Evolutionary conservation across 2,797 vertebrate species (phyloP).

Genomic region (Intellagama lesueurii): DNA sequence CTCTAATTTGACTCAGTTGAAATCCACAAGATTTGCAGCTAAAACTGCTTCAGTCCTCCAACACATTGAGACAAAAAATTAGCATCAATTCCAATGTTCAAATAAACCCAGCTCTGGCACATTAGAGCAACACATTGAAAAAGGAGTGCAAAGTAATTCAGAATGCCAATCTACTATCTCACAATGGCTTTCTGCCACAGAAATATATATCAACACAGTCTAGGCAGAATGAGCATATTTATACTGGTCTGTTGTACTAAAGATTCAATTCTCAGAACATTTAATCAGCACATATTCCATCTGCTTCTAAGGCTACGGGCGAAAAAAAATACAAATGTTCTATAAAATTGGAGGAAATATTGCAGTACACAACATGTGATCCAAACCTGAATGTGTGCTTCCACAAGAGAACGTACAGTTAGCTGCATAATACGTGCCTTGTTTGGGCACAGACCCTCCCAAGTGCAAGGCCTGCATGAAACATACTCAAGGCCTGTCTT

Average conservation of each 20-base stretch:
- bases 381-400: neutral
- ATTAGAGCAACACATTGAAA: neutral
- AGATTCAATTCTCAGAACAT: neutral
- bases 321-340: neutral
- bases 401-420: neutral
- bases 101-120: neutral
- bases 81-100: neutral
- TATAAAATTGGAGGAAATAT: neutral
- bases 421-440: slow-evolving; percentile 17
- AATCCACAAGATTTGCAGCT: neutral
- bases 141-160: neutral
- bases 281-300: neutral
- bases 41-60: neutral
- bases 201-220: slow-evolving; percentile 38
- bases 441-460: neutral
- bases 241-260: neutral
- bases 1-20: neutral
- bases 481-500: neutral
- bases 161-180: slow-evolving; percentile 7
- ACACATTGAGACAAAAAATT: neutral
- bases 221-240: slow-evolving; percentile 16
- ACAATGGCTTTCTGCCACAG: slow-evolving; percentile 28
- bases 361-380: neutral
- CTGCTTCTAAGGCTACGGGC: neutral
- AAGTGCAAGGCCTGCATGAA: slow-evolving; percentile 8